Evolutionary conservation across 2,113 vertebrate genomes (phyloP).

Genomic region (Tauraco erythrolophus): DNA sequence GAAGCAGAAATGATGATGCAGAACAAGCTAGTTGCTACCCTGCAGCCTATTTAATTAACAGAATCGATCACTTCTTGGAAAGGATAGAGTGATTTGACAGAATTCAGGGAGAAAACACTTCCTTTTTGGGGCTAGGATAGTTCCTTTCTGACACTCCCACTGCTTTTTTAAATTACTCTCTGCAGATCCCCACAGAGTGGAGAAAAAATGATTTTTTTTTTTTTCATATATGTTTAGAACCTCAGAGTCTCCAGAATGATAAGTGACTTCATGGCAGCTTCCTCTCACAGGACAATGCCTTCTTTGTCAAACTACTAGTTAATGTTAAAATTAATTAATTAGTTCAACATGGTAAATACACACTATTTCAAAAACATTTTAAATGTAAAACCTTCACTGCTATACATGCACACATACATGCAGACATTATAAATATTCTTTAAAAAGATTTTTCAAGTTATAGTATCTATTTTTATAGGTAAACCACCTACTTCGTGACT

Average conservation of each 20-base stretch:
- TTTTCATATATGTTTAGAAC: not conserved
- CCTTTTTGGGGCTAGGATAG: not conserved
- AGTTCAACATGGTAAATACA: not conserved
- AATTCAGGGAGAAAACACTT: not conserved
- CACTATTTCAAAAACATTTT: not conserved
- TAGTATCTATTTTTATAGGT: not conserved
- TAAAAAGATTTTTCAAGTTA: not conserved
- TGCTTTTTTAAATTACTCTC: constrained; percentile 35
- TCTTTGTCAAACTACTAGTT: not conserved
- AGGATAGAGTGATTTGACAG: not conserved
- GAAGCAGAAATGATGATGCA: not conserved
- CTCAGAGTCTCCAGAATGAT: not conserved
- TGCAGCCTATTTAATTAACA: constrained; percentile 35
- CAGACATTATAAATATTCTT: not conserved
- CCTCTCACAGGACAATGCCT: not conserved
- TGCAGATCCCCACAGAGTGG: not conserved
- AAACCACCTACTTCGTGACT: not conserved
- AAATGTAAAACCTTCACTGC: not conserved
- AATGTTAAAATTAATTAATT: not conserved
- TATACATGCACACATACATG: not conserved
- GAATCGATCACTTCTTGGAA: not conserved
- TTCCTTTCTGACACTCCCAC: not conserved
- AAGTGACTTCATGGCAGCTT: not conserved
- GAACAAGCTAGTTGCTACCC: not conserved
- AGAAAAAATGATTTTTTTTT: not conserved